Conservation (phyloP, 1,140 invertebrate species). For the Lineus longissimus region DNA sequence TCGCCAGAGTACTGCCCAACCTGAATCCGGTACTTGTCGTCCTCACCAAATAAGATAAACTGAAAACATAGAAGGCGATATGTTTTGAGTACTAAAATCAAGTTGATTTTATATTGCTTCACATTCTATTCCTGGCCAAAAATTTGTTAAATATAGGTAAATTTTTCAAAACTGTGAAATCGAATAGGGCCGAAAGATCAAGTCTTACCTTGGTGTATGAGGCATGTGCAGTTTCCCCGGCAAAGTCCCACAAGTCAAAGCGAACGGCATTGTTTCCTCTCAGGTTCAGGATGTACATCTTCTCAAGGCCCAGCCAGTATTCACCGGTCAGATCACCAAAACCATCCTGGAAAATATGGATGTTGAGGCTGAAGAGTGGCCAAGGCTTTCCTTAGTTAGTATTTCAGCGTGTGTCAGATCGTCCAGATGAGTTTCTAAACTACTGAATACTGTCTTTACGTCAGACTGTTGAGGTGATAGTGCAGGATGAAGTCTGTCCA, state of each 20-base stretch:
- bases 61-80: neutral
- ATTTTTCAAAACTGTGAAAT: no score
- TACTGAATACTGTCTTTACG: no score
- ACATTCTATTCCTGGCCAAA: no score
- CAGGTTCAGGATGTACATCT: slow-evolving; percentile 23
- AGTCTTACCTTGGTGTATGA: slow-evolving; percentile 11
- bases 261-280: slow-evolving; percentile 22
- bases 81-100: neutral
- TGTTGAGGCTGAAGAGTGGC: neutral
- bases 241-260: slow-evolving; percentile 18
- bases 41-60: slow-evolving; percentile 17
- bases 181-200: no score
- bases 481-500: no score
- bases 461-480: no score
- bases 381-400: no score
- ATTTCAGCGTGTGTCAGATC: no score
- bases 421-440: no score
- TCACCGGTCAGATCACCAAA: neutral
- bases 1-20: slow-evolving; percentile 19
- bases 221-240: slow-evolving; percentile 8
- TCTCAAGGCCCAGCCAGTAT: slow-evolving; percentile 13
- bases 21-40: slow-evolving; percentile 19
- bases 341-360: neutral
- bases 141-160: no score
- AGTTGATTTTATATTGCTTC: neutral